A percentile compares a stretch with the other conserved stretches of the same genome.
These are phyloP conservation scores for Chinchilla lanigera DNA, from an alignment of 2,113 vertebrate species.

Conservation along the genomic window DNA sequence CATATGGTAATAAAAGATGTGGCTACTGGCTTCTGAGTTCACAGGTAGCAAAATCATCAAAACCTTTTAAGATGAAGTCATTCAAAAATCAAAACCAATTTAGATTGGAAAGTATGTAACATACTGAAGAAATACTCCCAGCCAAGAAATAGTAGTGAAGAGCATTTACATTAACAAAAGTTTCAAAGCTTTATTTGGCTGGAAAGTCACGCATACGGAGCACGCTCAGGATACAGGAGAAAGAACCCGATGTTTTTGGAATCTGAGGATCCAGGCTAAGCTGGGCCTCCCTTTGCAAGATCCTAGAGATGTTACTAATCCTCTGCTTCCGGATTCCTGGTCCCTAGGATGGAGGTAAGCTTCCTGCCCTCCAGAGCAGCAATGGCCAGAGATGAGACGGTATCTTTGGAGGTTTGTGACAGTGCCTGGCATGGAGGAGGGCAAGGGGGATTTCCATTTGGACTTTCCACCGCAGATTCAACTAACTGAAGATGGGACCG, in stretches of 20 bases:
- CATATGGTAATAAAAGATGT: background rate
- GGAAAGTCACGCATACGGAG: background rate
- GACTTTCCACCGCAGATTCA: background rate
- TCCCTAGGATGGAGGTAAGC: background rate
- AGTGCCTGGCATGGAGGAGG: background rate
- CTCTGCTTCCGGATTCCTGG: background rate
- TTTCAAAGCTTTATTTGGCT: background rate
- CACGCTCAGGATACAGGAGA: background rate
- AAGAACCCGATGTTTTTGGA: background rate
- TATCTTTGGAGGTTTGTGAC: background rate
- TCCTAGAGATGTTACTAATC: background rate
- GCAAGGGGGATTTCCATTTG: background rate
- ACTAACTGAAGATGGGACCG: background rate
- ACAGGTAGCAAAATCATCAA: background rate
- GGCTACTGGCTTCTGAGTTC: background rate
- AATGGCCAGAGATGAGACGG: background rate
- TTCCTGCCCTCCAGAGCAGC: background rate
- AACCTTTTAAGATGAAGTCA: background rate
- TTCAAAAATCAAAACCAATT: background rate
- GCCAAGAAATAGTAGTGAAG: background rate
- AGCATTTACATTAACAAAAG: background rate
- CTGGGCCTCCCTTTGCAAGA: background rate
- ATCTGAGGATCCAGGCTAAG: background rate
- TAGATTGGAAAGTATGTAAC: background rate
- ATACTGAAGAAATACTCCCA: constrained; percentile 9